A percentile compares a stretch with the other conserved stretches of the same genome.
phyloP scores from a whole-genome alignment of 2,797 vertebrate genomes.

The Myripristis jacobus region DNA sequence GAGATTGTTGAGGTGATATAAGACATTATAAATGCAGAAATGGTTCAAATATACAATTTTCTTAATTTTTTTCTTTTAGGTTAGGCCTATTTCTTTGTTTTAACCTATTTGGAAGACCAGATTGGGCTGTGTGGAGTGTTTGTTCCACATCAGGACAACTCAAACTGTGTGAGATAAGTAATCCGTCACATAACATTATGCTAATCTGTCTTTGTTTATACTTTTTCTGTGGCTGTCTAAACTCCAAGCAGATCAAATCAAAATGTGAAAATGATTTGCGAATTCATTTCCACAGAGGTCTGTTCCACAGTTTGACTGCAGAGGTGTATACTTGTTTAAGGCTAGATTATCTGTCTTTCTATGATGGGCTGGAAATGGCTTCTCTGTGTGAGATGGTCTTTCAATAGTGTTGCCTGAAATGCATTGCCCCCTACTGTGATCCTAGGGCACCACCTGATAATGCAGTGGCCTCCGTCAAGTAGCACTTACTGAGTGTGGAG shows the following conservation, averaged over 20 bases:
- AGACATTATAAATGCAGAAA: neutral
- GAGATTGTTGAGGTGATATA: neutral
- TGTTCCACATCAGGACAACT: no score
- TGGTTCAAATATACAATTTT: neutral
- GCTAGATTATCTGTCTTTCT: conserved; percentile 43
- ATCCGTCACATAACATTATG: no score
- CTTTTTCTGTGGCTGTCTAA: neutral
- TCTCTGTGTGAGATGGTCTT: conserved; percentile 59
- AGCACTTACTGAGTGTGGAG: conserved; percentile 53
- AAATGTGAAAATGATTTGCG: neutral
- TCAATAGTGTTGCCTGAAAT: conserved; percentile 67
- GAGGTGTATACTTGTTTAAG: conserved; percentile 49
- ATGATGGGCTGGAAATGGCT: conserved; percentile 63
- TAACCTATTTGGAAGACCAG: no score
- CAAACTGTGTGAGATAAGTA: no score
- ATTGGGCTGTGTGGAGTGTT: no score
- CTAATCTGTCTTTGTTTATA: no score
- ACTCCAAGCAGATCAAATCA: conserved; percentile 5
- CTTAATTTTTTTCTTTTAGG: no score
- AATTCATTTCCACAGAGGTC: conserved; percentile 28
- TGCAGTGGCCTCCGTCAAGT: conserved; percentile 57
- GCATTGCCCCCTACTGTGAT: conserved; percentile 59
- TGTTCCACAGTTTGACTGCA: conserved; percentile 30
- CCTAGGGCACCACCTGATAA: conserved; percentile 66
- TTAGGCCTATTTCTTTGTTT: no score